phyloP scores from a whole-genome alignment of 2,113 vertebrate genomes.

The Xiphophorus maculatus region DNA sequence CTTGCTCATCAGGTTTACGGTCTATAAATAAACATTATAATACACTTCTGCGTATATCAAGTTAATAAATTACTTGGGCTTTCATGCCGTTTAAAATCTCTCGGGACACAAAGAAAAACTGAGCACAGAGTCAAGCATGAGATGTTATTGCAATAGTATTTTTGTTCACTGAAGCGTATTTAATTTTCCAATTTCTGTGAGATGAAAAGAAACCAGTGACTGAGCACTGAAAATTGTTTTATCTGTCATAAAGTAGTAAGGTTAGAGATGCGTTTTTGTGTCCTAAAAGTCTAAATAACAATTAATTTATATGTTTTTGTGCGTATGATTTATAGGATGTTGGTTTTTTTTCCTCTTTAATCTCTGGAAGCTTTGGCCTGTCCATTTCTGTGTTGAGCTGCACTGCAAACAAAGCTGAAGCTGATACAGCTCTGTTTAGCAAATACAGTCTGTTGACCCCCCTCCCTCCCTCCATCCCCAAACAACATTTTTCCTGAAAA shows the following conservation, averaged over 20 bases:
- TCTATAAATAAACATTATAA: constrained; percentile 37
- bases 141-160: constrained; percentile 11
- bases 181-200: constrained; percentile 13
- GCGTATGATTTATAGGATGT: no score
- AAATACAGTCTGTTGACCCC: constrained; percentile 34
- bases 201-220: constrained; percentile 4
- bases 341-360: not conserved
- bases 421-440: constrained; percentile 30
- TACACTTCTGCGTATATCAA: not conserved
- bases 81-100: constrained; percentile 19
- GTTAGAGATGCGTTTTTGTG: not conserved
- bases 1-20: constrained; percentile 20
- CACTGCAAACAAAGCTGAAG: constrained; percentile 21
- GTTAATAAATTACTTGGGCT: constrained; percentile 28
- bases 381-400: constrained; percentile 7
- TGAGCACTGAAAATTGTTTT: constrained; percentile 4
- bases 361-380: constrained; percentile 9
- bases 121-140: constrained; percentile 27
- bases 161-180: constrained; percentile 34
- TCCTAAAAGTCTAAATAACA: not conserved
- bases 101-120: constrained; percentile 3
- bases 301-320: no score
- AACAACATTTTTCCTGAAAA: constrained; percentile 37
- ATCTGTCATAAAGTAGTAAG: not conserved
- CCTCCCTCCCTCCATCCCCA: not conserved